Conservation (phyloP, 2,113 vertebrate genomes). For the Perca fluviatilis region DNA sequence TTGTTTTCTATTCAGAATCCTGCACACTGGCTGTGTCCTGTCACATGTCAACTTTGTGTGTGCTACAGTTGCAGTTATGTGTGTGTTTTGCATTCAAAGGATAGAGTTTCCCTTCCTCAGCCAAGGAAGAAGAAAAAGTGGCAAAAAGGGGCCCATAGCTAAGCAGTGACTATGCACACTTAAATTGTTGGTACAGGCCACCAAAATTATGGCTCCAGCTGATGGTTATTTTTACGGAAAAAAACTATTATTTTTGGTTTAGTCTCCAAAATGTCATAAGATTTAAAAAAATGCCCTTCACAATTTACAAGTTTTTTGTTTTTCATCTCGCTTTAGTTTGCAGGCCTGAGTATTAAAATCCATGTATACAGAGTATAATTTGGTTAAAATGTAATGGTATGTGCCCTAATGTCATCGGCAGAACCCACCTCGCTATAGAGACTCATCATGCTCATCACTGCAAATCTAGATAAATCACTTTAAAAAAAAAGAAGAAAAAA, state of each 20-base stretch:
- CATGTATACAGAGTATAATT: neutral
- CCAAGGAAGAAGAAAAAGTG: neutral
- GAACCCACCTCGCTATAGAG: neutral
- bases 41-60: neutral
- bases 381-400: neutral
- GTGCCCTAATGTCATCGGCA: neutral
- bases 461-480: conserved; percentile 23
- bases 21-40: neutral
- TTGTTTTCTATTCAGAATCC: conserved; percentile 5
- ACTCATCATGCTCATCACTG: conserved; percentile 15
- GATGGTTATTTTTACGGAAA: neutral
- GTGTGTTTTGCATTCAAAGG: neutral
- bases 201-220: neutral
- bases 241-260: neutral
- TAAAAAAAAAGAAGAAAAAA: conserved; percentile 9
- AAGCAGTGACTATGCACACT: neutral
- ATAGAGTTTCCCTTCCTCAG: neutral
- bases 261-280: neutral
- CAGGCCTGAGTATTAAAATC: neutral
- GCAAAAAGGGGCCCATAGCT: neutral
- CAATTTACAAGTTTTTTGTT: neutral
- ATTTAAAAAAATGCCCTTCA: neutral
- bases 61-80: neutral
- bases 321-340: neutral
- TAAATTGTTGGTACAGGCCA: neutral